These are phyloP conservation scores for Entomyzon cyanotis DNA, from an alignment of 2,113 vertebrate genomes.

Conservation along the genomic window DNA sequence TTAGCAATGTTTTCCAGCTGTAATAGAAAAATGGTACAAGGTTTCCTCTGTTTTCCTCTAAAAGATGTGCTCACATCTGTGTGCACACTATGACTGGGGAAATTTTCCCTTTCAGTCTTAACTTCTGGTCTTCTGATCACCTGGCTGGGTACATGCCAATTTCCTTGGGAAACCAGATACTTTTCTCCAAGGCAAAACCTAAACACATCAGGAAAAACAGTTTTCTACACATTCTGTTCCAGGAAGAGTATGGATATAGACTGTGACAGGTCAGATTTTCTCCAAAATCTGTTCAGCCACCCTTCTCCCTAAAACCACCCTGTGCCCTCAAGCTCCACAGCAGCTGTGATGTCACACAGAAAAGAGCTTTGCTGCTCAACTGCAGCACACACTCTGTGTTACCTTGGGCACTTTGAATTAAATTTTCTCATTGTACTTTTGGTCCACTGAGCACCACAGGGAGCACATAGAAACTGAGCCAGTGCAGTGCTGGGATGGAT, in stretches of 20 bases:
- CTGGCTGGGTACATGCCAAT: not conserved
- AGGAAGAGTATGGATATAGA: not conserved
- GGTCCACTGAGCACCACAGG: not conserved
- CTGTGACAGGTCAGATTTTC: not conserved
- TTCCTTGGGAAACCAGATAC: not conserved
- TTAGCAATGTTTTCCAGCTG: not conserved
- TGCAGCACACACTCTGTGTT: not conserved
- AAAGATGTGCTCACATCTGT: not conserved
- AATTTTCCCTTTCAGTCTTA: not conserved
- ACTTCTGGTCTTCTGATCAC: not conserved
- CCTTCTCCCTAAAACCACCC: not conserved
- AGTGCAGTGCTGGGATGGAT: not conserved
- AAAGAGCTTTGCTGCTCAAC: not conserved
- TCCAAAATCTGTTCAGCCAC: not conserved
- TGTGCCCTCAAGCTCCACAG: rapidly evolving
- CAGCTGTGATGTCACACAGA: not conserved
- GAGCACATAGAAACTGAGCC: not conserved
- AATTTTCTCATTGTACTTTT: not conserved
- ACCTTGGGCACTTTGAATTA: not conserved
- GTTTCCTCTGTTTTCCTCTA: not conserved
- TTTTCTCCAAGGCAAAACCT: not conserved
- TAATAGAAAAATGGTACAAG: not conserved
- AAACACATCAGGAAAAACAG: not conserved
- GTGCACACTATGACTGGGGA: not conserved
- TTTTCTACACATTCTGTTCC: not conserved